Base-by-base conservation (phyloP, 2,113 vertebrate genomes). In the Istiophorus platypterus region DNA sequence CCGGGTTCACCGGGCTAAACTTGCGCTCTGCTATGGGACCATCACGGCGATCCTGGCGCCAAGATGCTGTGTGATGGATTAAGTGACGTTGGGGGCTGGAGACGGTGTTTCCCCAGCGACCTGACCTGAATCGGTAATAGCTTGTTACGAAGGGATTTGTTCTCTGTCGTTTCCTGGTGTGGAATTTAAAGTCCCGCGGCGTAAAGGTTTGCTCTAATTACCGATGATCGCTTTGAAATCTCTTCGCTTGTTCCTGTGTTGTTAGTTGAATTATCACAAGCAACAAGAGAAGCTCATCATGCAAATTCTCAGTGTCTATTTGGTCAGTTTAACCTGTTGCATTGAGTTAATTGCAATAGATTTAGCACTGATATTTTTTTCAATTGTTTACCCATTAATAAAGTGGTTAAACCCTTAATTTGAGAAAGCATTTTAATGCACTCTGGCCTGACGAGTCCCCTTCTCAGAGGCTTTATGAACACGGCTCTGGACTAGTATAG, bases 391-490 rank as follows among this genome's bases (percentile, higher is more conserved):
- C 1, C 15, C 45, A 27, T 64, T 18, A 47, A 29, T 34, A 49
- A 45, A 18, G 49, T 18, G 6, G 2, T 27, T 4, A 5, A 27
- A 37, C 1, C 11, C 42, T 26, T n/a, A n/a, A 24, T 61, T 31
- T 49, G 39, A 26, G 10, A n/a, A n/a, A n/a, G n/a, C n/a, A n/a
- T n/a, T n/a, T n/a, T n/a, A n/a, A n/a, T n/a, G n/a, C n/a, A n/a
- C 7, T 51, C 56, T 31, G 49, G 29, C 31, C 18, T 57, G 20
- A 49, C 1, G n/a, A 56, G 8, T 52, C 14, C 56, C 69, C 64
- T 81, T 57, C 67, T 63, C 37, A 26, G 61, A 83, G 31, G 51
- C 57, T 90, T 85, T 72, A 69, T 84, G 72, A 89, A 84, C 51
- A 74, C 67, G 52, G 61, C 34, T 72, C 63, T 81, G 39, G 45